Conservation (phyloP, 2,888 invertebrate genomes). For the Achlya flavicornis region DNA sequence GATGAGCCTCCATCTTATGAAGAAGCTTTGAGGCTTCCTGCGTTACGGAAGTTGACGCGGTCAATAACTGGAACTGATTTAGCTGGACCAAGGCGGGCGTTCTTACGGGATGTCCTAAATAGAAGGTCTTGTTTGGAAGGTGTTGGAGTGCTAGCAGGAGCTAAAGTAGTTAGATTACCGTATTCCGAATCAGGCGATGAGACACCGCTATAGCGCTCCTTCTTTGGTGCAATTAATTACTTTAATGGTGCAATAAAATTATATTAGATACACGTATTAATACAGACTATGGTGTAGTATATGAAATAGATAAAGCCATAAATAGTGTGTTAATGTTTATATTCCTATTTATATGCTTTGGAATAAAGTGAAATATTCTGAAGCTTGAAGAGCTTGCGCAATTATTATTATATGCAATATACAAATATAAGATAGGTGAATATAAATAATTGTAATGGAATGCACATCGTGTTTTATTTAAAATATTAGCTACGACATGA, state of each 20-base stretch:
- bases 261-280: conserved; percentile 28
- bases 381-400: conserved; percentile 53
- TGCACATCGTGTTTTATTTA: background rate
- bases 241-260: conserved; percentile 73
- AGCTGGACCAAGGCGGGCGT: conserved; percentile 77
- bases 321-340: conserved; percentile 45
- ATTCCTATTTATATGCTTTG: conserved; percentile 55
- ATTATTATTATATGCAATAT: conserved; percentile 38
- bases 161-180: conserved; percentile 73
- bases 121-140: conserved; percentile 78
- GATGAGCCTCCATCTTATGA: conserved; percentile 86
- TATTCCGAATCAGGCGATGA: conserved; percentile 71
- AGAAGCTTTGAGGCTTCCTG: conserved; percentile 85
- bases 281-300: conserved; percentile 24
- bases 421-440: conserved; percentile 14
- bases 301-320: conserved; percentile 30
- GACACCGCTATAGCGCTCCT: conserved; percentile 74
- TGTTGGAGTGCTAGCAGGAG: conserved; percentile 72
- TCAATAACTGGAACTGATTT: conserved; percentile 85
- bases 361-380: conserved; percentile 46
- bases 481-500: too few species aligned
- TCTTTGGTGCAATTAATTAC: conserved; percentile 52
- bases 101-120: conserved; percentile 77
- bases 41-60: conserved; percentile 81
- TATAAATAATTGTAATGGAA: conserved; percentile 17